Evolutionary conservation across 2,888 invertebrate species (phyloP).

Genomic region (Apomyelois bistriatella): DNA sequence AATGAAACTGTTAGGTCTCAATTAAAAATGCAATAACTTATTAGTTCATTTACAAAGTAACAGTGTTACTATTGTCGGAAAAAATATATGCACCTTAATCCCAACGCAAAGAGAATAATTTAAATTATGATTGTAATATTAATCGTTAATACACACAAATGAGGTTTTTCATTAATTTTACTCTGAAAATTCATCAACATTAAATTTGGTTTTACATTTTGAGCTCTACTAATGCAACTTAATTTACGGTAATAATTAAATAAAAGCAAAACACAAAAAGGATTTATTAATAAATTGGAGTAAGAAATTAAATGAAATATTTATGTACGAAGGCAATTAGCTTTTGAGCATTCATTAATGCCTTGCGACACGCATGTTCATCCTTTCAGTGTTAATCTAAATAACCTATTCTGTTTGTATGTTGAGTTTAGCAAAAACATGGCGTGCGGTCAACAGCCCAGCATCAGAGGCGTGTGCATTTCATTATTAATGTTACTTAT

Average conservation of each 20-base stretch:
- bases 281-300: not conserved
- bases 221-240: not conserved
- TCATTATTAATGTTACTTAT: constrained; percentile 72
- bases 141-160: not conserved
- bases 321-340: constrained; percentile 49
- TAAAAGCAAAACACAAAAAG: not conserved
- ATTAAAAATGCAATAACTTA: too few species aligned
- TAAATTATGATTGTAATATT: not conserved
- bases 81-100: constrained; percentile 13
- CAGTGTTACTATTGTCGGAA: too few species aligned
- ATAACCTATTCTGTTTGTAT: constrained; percentile 71
- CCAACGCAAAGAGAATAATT: constrained; percentile 19
- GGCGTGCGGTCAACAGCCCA: constrained; percentile 49
- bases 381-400: constrained; percentile 59
- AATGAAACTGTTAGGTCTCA: too few species aligned
- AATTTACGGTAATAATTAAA: not conserved
- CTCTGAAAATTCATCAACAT: too few species aligned
- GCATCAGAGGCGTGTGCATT: constrained; percentile 47
- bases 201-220: not conserved
- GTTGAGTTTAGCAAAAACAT: constrained; percentile 60
- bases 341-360: constrained; percentile 38
- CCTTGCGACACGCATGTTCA: constrained; percentile 27
- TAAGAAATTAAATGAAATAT: constrained; percentile 26
- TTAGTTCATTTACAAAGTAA: too few species aligned
- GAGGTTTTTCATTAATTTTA: not conserved